phyloP scores from a whole-genome alignment of 2,113 vertebrate genomes.

The Geococcyx californianus region DNA sequence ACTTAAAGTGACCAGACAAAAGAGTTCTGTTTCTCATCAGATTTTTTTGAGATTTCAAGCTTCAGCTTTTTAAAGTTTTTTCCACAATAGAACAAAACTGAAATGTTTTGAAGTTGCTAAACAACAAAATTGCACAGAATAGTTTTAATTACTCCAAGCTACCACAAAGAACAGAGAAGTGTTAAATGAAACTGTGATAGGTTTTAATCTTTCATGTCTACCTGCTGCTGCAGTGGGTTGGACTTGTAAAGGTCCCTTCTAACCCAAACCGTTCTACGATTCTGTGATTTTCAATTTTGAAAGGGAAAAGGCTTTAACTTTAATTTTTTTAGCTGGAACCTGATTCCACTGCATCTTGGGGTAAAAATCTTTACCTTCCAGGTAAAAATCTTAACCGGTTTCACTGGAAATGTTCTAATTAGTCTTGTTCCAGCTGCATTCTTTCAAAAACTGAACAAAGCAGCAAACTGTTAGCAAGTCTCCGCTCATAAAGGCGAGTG shows the following conservation, averaged over 20 bases:
- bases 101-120: not conserved
- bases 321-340: not conserved
- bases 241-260: no score
- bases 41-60: not conserved
- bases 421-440: not conserved
- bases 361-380: no score
- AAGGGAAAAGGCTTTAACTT: not conserved
- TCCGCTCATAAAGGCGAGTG: not conserved
- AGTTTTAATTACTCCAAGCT: no score
- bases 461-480: not conserved
- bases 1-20: not conserved
- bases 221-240: no score
- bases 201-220: no score
- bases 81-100: not conserved
- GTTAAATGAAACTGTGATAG: no score
- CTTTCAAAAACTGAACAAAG: not conserved
- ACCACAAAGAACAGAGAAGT: no score
- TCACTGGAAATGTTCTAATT: not conserved
- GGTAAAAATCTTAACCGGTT: not conserved
- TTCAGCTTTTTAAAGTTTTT: not conserved
- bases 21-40: not conserved
- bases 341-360: not conserved
- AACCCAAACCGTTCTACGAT: no score
- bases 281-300: not conserved
- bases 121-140: not conserved